Base-by-base conservation (phyloP, 1,140 invertebrate species). In the Coptotermes formosanus region DNA sequence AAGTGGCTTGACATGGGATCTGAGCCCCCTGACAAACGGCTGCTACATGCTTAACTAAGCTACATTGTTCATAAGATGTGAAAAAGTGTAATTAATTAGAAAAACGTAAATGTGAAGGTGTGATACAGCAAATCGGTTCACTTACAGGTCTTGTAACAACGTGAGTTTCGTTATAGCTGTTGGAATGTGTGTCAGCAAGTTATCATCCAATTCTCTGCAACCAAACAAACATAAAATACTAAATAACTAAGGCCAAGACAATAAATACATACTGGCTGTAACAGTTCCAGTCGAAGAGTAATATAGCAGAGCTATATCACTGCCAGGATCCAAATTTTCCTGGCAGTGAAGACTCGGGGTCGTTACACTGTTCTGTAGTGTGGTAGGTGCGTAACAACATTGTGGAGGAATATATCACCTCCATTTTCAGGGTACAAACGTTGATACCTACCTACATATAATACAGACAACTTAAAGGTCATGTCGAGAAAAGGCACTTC, bases 131-230 rank as follows among this genome's bases (percentile, higher is more conserved):
- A 55, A 55, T 19, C 1, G 4, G 6, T 55, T 55, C 52, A 94
- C 95, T 95, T 93, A 96, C 95, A 96, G 90, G 90, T 96, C 94
- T 90, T 95, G 93, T 75, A 96, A 92, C 87, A 92, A 91, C 38
- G 92, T 91, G 88, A 96, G 91, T 90, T 93, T 93, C 86, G 92
- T 92, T 83, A 95, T 90, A 83, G 95, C 94, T 82, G 90, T 89
- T 23, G 95, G 95, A 89, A 96, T 92, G 87, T 93, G 92, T 84
- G 91, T 93, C 88, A 96, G 92, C 87, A 93, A 91, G 92, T 96
- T 96, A 90, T 96, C 94, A 90, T 96, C 95, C 87, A 96, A 91
- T 90, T 96, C 94, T 86, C 95, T 95, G 90, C 85, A 92, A 92
- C 89, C 88, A 89, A 90, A 48, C 0, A n/a, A 83, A 25, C 23